These are phyloP conservation scores for Forficula auricularia DNA, from an alignment of 1,140 invertebrate species.

Conservation along the genomic window DNA sequence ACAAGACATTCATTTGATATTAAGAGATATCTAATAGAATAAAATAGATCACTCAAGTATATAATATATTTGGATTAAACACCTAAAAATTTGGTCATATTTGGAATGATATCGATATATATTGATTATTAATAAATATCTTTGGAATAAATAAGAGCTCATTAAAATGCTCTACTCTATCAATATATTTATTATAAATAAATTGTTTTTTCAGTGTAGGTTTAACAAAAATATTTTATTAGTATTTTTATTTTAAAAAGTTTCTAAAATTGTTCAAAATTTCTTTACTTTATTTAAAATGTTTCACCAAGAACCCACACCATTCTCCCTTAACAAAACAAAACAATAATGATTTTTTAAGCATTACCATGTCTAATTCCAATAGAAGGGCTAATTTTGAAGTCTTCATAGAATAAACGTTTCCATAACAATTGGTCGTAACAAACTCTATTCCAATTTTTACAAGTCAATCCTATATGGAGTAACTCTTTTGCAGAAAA, in stretches of 20 bases:
- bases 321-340: neutral
- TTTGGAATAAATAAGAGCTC: too few species aligned
- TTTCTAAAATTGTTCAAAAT: neutral
- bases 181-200: too few species aligned
- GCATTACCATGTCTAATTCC: conserved; percentile 40
- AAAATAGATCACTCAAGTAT: too few species aligned
- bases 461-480: conserved; percentile 35
- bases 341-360: neutral
- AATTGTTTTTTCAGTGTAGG: neutral
- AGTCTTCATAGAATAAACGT: conserved; percentile 42
- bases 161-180: too few species aligned
- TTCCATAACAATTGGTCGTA: conserved; percentile 53
- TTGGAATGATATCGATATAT: too few species aligned
- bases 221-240: neutral
- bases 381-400: conserved; percentile 41
- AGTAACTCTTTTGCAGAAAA: conserved; percentile 38
- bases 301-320: neutral
- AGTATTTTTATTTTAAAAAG: too few species aligned
- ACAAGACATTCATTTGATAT: too few species aligned
- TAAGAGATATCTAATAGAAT: too few species aligned
- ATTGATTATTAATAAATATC: too few species aligned
- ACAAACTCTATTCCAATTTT: conserved; percentile 39
- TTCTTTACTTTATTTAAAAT: neutral
- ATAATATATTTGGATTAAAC: too few species aligned
- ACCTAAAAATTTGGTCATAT: too few species aligned